Conservation (phyloP, 1,140 invertebrate species). For the Papilio dardanus region DNA sequence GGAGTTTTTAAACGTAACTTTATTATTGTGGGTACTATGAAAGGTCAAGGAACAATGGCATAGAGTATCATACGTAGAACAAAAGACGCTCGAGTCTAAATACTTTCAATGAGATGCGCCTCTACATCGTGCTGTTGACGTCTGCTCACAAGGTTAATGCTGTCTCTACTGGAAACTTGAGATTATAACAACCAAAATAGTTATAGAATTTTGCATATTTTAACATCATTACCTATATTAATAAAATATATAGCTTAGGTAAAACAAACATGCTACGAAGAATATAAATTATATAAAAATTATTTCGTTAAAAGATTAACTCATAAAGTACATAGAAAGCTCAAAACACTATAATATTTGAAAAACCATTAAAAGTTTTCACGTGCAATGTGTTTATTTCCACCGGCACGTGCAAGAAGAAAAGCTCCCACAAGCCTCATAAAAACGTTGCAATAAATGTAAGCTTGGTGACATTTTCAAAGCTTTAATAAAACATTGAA, state of each 20-base stretch:
- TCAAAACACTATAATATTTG: no score
- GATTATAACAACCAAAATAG: neutral
- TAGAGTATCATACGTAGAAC: neutral
- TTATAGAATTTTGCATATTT: no score
- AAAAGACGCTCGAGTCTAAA: neutral
- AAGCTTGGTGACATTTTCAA: neutral
- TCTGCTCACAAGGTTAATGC: neutral
- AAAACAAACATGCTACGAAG: no score
- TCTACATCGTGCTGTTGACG: neutral
- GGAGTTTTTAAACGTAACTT: neutral
- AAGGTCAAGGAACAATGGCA: conserved; percentile 3
- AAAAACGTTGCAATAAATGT: neutral
- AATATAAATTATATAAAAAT: no score
- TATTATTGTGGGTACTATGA: neutral
- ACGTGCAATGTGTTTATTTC: neutral
- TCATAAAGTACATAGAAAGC: no score
- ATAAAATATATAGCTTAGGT: neutral
- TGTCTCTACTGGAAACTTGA: neutral
- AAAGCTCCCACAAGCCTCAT: neutral
- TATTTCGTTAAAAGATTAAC: no score
- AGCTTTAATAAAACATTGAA: neutral
- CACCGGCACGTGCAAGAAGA: neutral
- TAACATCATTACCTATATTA: neutral
- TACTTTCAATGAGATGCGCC: neutral
- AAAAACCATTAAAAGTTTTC: neutral